Conservation (phyloP, 2,797 vertebrate species). For the Discoglossus pictus region DNA sequence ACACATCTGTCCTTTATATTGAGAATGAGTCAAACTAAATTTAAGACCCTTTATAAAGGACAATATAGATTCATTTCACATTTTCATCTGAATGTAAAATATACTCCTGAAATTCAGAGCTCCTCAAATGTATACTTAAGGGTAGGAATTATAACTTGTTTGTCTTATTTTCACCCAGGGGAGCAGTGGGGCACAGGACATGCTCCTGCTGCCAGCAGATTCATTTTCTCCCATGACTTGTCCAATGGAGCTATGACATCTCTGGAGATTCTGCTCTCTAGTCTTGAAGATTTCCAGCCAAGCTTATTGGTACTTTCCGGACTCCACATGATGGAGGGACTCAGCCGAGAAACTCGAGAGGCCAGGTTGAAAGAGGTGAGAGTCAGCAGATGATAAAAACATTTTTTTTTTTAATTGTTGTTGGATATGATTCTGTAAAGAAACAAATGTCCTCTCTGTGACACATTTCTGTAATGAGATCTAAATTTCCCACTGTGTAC, state of each 20-base stretch:
- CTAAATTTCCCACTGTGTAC: not conserved
- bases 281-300: slow-evolving; percentile 91
- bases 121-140: no score
- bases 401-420: no score
- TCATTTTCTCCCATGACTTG: slow-evolving; percentile 96
- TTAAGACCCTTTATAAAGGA: no score
- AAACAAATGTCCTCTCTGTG: no score
- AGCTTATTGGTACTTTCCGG: slow-evolving; percentile 94
- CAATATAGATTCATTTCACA: no score
- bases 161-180: slow-evolving; percentile 65
- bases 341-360: slow-evolving; percentile 80
- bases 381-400: no score
- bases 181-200: slow-evolving; percentile 83
- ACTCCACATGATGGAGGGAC: slow-evolving; percentile 98
- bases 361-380: slow-evolving; percentile 85
- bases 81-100: no score
- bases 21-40: no score
- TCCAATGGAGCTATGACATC: slow-evolving; percentile 90
- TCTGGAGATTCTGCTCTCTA: slow-evolving; percentile 90
- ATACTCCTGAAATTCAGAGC: no score
- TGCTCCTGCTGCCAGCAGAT: slow-evolving; percentile 93
- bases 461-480: not conserved
- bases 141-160: not conserved
- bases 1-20: no score
- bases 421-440: no score